Evolutionary conservation across 2,113 vertebrate genomes (phyloP), one percentile per base, ranked within the genome.

Genomic region (Oceanites oceanicus): DNA sequence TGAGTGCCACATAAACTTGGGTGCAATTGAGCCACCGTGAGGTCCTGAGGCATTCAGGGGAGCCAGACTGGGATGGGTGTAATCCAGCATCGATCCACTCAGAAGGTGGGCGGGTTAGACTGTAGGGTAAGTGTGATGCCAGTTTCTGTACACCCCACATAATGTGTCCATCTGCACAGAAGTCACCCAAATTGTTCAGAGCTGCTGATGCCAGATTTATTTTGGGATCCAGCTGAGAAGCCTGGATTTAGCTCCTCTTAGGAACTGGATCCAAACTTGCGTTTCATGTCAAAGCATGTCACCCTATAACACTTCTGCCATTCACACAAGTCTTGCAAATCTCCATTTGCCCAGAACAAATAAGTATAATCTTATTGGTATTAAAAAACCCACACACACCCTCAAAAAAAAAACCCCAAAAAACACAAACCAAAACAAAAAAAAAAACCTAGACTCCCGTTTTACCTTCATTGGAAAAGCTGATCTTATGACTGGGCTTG

Each of bases 51-150:
- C 49, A 26, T 38, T 63, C 52, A 25, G 40, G 44, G 29, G 29
- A 75, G 47, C 19, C 52, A 72, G 5, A 52, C 2, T 30, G 36
- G 34, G 63, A 29, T 32, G 17, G 50, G 29, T 58, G 18, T 27
- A 27, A 94, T 30, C 20, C 68, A 61, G 15, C 44, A 85, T 13
- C 0, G 0, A 44, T 34, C 3, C 26, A 47, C 30, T 56, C 6
- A 2, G 45, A 52, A 52, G 34, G 19, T 47, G 61, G 30, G 53
- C n/a, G 25, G 34, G 40, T 40, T 52, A 72, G 53, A 50, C 42
- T 53, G 47, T 9, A 68, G 36, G 25, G 34, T 47, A n/a, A 20
- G 55, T 42, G 34, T 26, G 36, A 47, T 36, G 27, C 50, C 70
- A 27, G 22, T 65, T 88, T 79, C 59, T 68, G 13, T 36, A n/a